Conservation (phyloP, 2,888 invertebrate species). For the Merodon equestris region DNA sequence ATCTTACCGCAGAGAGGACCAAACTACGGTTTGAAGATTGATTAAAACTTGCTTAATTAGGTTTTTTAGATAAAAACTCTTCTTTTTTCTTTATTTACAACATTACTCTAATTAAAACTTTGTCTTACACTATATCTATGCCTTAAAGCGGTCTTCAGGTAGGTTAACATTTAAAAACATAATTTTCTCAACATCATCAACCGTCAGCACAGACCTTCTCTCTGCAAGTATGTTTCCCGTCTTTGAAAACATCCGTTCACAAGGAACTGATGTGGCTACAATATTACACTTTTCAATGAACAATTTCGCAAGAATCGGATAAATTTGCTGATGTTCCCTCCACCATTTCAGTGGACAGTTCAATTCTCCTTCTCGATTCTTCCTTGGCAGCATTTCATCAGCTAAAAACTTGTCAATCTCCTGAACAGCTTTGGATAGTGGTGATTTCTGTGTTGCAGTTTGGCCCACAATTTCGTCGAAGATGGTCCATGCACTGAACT, state of each 20-base stretch:
- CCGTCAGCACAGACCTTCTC: neutral
- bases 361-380: slow-evolving; percentile 10
- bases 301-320: slow-evolving; percentile 5
- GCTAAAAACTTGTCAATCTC: slow-evolving; percentile 17
- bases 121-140: too few species aligned
- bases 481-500: slow-evolving; percentile 17
- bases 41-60: too few species aligned
- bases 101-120: too few species aligned
- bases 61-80: too few species aligned
- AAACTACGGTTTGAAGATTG: too few species aligned
- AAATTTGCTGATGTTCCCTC: slow-evolving; percentile 7
- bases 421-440: slow-evolving; percentile 13
- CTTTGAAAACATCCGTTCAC: slow-evolving; percentile 8
- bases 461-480: slow-evolving; percentile 20
- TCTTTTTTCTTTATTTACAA: too few species aligned
- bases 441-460: neutral
- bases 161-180: slow-evolving; percentile 5
- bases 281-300: slow-evolving; percentile 14
- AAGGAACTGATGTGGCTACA: slow-evolving; percentile 11
- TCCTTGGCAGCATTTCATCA: slow-evolving; percentile 17
- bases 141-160: neutral
- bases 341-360: slow-evolving; percentile 21
- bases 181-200: neutral
- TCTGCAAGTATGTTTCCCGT: neutral
- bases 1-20: too few species aligned